A percentile compares a stretch with the other conserved stretches of the same genome.
Conservation (phyloP, 1,140 invertebrate species). For the Diploscapter pachys region DNA sequence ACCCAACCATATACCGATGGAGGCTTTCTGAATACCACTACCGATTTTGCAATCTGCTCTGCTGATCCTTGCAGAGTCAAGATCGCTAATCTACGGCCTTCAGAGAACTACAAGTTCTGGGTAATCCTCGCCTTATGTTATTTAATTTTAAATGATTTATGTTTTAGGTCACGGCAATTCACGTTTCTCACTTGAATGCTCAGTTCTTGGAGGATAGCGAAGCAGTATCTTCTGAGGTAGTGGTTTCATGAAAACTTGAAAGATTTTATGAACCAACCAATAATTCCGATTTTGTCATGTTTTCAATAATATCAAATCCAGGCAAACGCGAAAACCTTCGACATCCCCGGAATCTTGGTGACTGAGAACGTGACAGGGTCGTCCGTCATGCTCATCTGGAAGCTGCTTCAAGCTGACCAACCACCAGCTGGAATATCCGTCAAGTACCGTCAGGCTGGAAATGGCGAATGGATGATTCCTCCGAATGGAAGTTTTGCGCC, state of each 20-base stretch:
- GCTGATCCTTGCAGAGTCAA: constrained; percentile 53
- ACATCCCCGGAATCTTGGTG: constrained; percentile 52
- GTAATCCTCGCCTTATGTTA: constrained; percentile 19
- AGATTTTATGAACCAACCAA: too few relatives aligned
- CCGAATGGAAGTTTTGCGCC: constrained; percentile 50
- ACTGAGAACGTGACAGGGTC: constrained; percentile 53
- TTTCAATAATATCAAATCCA: too few relatives aligned
- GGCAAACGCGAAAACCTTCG: constrained; percentile 44
- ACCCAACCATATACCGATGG: constrained; percentile 36
- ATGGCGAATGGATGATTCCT: constrained; percentile 45
- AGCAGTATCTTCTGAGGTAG: constrained; percentile 46
- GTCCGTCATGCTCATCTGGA: constrained; percentile 49
- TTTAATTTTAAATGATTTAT: constrained; percentile 1
- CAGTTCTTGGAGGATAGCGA: constrained; percentile 55
- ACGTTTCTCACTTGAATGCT: constrained; percentile 46
- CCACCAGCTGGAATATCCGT: constrained; percentile 42
- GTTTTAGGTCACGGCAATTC: constrained; percentile 50
- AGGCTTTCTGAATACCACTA: constrained; percentile 38
- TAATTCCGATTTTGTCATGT: too few relatives aligned
- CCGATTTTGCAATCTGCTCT: constrained; percentile 49
- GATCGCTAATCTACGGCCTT: constrained; percentile 53
- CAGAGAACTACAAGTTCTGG: constrained; percentile 57
- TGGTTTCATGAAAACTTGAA: too few relatives aligned
- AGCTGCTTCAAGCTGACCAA: constrained; percentile 42
- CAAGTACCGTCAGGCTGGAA: constrained; percentile 50